Conservation (phyloP, 2,797 vertebrate species). For the Sternotherus odoratus region DNA sequence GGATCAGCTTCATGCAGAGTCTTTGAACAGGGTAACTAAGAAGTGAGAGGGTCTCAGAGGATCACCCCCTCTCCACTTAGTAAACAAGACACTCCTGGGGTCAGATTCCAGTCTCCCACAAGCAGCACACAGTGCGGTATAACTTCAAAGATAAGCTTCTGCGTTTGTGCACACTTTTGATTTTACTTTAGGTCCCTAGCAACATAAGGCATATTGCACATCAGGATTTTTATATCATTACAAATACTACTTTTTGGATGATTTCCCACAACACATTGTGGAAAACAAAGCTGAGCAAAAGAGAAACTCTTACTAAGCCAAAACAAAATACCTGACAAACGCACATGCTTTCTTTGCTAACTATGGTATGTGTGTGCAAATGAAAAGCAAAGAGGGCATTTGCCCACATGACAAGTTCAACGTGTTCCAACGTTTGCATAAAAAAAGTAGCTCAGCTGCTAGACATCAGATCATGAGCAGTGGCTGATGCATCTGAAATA, state of each 20-base stretch:
- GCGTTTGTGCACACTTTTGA: neutral
- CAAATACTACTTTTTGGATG: neutral
- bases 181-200: neutral
- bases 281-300: neutral
- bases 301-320: neutral
- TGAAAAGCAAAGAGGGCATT: neutral
- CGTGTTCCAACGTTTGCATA: constrained; percentile 16
- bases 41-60: neutral
- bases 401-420: constrained; percentile 6
- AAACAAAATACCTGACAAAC: neutral
- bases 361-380: neutral
- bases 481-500: constrained; percentile 22
- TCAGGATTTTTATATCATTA: neutral
- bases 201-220: fast-evolving
- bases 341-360: neutral
- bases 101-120: neutral
- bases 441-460: constrained; percentile 45
- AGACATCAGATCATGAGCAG: constrained; percentile 46
- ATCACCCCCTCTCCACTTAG: neutral
- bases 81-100: neutral
- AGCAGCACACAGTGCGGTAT: neutral
- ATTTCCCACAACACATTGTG: fast-evolving
- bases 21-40: neutral
- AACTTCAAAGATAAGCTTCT: constrained; percentile 19
- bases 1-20: neutral